Base-by-base conservation (phyloP, 2,797 vertebrate species). In the Cottoperca gobio region DNA sequence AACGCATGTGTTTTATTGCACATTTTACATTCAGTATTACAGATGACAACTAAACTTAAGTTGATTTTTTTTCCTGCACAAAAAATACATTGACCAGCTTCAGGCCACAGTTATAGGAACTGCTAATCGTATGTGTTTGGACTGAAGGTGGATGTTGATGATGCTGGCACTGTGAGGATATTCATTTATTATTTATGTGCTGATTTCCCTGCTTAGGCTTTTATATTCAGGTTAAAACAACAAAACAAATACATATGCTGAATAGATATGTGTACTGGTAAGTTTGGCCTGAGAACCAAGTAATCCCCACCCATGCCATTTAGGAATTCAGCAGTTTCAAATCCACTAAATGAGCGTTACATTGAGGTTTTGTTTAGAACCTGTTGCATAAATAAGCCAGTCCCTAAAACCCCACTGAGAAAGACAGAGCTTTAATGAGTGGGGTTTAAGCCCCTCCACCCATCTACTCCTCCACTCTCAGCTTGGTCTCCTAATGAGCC, bases 401-500 rank as follows among this genome's bases (percentile, higher is more conserved):
- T 91, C 88, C 90, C 92, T 85, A 90, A 90, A 90, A 91, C 93
- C 94, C 94, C 89, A 89, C 92, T 91, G 95, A 93, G 93, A 94
- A 91, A 93, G 94, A 96, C 95, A 95, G 95, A 93, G 91, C 93
- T 95, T 96, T 97, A 98, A 97, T 96, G 96, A 97, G 95, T 93
- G 93, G 92, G 95, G 95, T 90, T 93, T 93, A 92, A 91, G 83
- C 88, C 90, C 87, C 87, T 90, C 90, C 86, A 85, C 83, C 89
- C 89, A 76, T 86, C 85, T 60, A 84, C 84, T 86, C 86, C 77
- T 84, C 83, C 82, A 86, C 84, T 78, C 91, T 81, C 89, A 88
- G 88, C 90, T 88, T 86, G 88, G 89, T 85, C 90, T 91, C 93
- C 96, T 96, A 96, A 97, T 97, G 96, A 96, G 95, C 95, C 79